Conservation (phyloP, 2,113 vertebrate species). For the Hemibagrus wyckioides region DNA sequence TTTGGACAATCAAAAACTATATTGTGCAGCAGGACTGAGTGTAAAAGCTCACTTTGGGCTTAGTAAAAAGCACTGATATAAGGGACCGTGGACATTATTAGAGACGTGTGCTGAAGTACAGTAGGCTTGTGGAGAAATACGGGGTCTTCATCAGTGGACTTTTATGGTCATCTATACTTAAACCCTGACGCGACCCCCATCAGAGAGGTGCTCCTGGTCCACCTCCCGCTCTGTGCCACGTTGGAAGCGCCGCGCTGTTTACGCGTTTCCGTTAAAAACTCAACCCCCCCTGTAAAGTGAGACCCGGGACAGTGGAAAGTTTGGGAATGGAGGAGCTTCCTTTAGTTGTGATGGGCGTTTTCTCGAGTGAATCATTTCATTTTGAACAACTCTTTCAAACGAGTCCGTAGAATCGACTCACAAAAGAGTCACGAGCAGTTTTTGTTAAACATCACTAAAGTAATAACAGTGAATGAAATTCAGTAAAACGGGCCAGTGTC, state of each 20-base stretch:
- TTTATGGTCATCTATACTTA: slow-evolving; percentile 15
- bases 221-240: slow-evolving; percentile 48
- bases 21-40: neutral
- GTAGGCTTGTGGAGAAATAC: neutral
- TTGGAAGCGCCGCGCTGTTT: slow-evolving; percentile 35
- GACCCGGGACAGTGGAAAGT: slow-evolving; percentile 18
- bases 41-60: neutral
- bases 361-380: neutral
- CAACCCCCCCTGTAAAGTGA: slow-evolving; percentile 32
- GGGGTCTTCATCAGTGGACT: neutral
- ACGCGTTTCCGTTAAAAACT: slow-evolving; percentile 29
- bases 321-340: slow-evolving; percentile 21
- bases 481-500: neutral
- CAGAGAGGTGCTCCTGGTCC: neutral
- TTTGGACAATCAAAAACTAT: too few relatives aligned
- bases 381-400: slow-evolving; percentile 1
- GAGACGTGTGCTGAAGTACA: neutral
- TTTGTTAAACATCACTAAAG: neutral
- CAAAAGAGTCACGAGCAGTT: too few relatives aligned
- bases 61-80: neutral
- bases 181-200: slow-evolving; percentile 23
- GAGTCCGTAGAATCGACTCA: slow-evolving; percentile 8
- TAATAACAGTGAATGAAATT: neutral
- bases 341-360: slow-evolving; percentile 17
- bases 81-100: neutral